phyloP scores from a whole-genome alignment of 2,797 vertebrate genomes.

The Onychomys arenicola region DNA sequence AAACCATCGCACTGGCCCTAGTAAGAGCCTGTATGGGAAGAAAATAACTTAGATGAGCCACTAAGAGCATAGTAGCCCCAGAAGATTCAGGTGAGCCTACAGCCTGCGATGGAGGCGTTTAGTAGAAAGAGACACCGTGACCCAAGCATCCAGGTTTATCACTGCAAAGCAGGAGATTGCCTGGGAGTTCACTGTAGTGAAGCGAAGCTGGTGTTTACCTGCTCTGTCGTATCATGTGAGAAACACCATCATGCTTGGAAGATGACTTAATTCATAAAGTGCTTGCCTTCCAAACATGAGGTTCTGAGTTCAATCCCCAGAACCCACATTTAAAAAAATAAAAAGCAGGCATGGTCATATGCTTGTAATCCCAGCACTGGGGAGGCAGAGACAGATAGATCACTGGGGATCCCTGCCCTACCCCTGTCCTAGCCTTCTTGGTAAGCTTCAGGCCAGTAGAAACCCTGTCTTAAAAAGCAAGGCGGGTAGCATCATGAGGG shows the following conservation, averaged over 20 bases:
- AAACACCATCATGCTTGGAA: neutral
- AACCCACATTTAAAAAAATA: neutral
- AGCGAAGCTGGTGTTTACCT: neutral
- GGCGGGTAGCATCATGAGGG: neutral
- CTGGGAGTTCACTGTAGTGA: neutral
- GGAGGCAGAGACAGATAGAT: neutral
- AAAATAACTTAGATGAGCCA: neutral
- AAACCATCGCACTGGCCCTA: neutral
- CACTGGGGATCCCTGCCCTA: neutral
- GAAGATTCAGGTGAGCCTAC: neutral
- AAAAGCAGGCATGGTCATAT: neutral
- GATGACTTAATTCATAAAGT: neutral
- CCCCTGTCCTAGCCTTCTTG: neutral
- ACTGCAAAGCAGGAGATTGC: neutral
- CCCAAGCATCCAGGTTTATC: neutral
- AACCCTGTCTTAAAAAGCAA: neutral
- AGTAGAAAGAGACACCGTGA: neutral
- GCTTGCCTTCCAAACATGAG: neutral
- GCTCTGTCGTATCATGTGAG: neutral
- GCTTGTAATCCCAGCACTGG: neutral
- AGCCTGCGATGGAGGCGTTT: neutral
- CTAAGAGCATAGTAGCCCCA: neutral
- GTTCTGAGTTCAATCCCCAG: neutral
- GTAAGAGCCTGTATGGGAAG: constrained; percentile 85
- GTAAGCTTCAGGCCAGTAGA: neutral